Evolutionary conservation across 2,113 vertebrate genomes (phyloP).

Genomic region (Eretmochelys imbricata): DNA sequence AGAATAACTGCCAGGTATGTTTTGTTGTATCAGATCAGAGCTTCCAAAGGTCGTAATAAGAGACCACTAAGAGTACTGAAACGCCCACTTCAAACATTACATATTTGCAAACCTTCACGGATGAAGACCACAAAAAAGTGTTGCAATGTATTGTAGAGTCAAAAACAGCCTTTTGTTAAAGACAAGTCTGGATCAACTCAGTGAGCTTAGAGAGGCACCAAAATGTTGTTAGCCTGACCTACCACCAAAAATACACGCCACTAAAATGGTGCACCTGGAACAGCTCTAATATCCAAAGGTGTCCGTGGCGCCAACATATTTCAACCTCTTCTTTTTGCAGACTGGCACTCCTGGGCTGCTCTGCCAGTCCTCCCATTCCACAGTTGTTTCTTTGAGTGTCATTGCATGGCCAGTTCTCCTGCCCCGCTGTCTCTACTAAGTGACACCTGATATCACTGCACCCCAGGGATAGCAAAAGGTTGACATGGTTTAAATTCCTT

Average conservation of each 20-base stretch:
- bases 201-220: neutral
- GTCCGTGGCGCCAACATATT: neutral
- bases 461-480: neutral
- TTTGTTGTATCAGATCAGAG: neutral
- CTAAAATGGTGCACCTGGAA: neutral
- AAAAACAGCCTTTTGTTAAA: neutral
- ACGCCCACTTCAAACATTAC: neutral
- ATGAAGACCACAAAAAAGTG: neutral
- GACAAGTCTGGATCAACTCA: neutral
- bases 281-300: neutral
- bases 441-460: neutral
- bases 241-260: neutral
- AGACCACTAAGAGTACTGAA: neutral
- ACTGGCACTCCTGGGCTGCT: neutral
- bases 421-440: neutral
- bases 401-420: neutral
- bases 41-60: no score
- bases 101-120: neutral
- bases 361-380: neutral
- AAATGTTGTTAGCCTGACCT: neutral
- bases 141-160: neutral
- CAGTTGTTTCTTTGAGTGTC: neutral
- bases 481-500: neutral
- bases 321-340: neutral
- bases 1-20: neutral